Conservation (phyloP, 30 jellyfish, hydroid and myxozoan species). For the Nemopilema nomurai region DNA sequence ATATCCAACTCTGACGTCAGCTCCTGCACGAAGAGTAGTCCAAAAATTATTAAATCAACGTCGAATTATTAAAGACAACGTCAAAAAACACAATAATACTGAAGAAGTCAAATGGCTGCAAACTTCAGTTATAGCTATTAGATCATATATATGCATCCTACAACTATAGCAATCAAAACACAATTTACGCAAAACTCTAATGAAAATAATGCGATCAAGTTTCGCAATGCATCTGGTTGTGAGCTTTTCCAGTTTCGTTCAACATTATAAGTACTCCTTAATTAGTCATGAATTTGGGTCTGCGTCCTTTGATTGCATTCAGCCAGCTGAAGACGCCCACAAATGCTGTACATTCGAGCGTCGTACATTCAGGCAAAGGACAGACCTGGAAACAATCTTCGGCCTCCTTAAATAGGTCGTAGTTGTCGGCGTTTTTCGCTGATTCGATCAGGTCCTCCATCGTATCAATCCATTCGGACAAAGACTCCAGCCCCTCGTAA, state of each 20-base stretch:
- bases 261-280: no score
- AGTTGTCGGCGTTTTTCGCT: conserved; percentile 64
- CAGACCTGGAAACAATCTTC: conserved; percentile 84
- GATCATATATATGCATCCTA: no score
- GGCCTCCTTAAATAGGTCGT: conserved; percentile 73
- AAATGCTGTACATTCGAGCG: neutral
- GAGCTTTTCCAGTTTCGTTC: no score
- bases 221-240: no score
- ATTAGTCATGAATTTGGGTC: no score
- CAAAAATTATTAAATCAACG: no score
- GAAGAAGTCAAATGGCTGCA: no score
- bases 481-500: conserved; percentile 79
- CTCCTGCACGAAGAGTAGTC: conserved; percentile 41
- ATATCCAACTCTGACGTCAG: conserved; percentile 61
- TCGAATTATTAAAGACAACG: neutral
- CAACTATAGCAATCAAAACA: no score
- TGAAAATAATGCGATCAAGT: no score
- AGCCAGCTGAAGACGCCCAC: neutral
- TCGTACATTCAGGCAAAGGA: neutral
- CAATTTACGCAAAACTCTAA: no score
- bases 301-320: no score
- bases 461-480: conserved; percentile 87
- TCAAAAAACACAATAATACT: neutral
- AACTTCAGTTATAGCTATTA: no score
- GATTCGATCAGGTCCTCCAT: conserved; percentile 81